Base-by-base conservation (phyloP, 2,888 invertebrate genomes). In the Cosmopolites sordidus region DNA sequence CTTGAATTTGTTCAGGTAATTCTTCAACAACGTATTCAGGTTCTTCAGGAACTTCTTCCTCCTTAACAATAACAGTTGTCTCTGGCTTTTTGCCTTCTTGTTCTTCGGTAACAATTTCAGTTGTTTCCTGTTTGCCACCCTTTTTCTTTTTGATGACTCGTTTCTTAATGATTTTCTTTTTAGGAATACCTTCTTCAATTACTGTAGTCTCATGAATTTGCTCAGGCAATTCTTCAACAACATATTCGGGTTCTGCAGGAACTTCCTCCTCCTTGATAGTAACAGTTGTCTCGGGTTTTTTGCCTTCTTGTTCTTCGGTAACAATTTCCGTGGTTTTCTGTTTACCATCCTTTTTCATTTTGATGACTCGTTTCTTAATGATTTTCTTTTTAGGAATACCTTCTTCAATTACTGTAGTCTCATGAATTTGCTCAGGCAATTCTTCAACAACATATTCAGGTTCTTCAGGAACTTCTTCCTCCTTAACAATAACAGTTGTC, bases 121-220 rank as follows among this genome's bases (percentile, higher is more conserved):
- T 60, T 45, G 54, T 43, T 60, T 77, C 76, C 37, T 74, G 69
- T 60, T 68, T 72, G 41, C 67, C 62, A 49, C 69, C 74, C 58
- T 61, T 71, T 66, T 59, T 62, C 52, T 65, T 72, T 67, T 60
- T 67, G 63, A 53, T 67, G 46, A 61, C 69, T 66, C 72, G 67
- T 61, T 77, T 77, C 57, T 76, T 77, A n/a, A 78, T 76, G 1
- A 74, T 65, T 52, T 74, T 73, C 2, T 60, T 68, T 66, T 60
- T 61, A 9, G 47, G 18, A 14, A 51, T 46, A 9, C 43, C 56
- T 12, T 61, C 50, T 9, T 61, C 61, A 37, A 58, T 54, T 3
- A 70, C 56, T 50, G 66, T 63, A 37, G 62, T 63, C 15, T 68
- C 56, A 61, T 65, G 55, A 57, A 57, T 5, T 30, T 64, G 64